Evolutionary conservation across 1,140 invertebrate genomes (phyloP).

Genomic region (Bombyx mandarina): DNA sequence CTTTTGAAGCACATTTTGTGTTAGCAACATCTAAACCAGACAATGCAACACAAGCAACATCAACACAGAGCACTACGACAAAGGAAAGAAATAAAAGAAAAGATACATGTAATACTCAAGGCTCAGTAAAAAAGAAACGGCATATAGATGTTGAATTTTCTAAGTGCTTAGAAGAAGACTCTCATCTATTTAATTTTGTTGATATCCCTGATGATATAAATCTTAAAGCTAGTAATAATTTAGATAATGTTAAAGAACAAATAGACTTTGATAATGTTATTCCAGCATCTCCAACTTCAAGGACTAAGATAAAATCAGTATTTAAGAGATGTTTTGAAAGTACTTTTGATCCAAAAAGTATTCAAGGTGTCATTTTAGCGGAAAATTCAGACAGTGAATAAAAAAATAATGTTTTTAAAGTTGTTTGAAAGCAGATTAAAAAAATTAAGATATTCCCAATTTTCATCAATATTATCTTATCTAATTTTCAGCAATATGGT

Average conservation of each 20-base stretch:
- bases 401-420: constrained; percentile 2
- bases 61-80: constrained; percentile 34
- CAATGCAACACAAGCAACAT: constrained; percentile 57
- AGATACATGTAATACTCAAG: constrained; percentile 20
- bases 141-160: constrained; percentile 46
- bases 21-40: constrained; percentile 81
- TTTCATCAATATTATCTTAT: too few relatives aligned
- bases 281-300: constrained; percentile 64
- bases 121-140: constrained; percentile 45
- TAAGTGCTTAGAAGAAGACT: constrained; percentile 59
- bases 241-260: constrained; percentile 12
- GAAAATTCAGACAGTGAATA: constrained; percentile 75
- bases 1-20: constrained; percentile 84
- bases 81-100: constrained; percentile 46
- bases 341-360: constrained; percentile 75
- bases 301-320: constrained; percentile 66
- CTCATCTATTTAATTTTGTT: constrained; percentile 63
- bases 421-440: too few relatives aligned
- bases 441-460: too few relatives aligned
- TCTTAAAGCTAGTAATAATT: constrained; percentile 10
- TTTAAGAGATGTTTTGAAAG: constrained; percentile 78
- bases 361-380: constrained; percentile 67
- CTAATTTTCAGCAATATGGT: too few relatives aligned
- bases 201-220: constrained; percentile 47
- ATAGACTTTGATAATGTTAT: constrained; percentile 50